Evolutionary conservation across 2,113 vertebrate genomes (phyloP), one percentile per base, ranked within the genome.

Genomic region (Acrocephalus arundinaceus): DNA sequence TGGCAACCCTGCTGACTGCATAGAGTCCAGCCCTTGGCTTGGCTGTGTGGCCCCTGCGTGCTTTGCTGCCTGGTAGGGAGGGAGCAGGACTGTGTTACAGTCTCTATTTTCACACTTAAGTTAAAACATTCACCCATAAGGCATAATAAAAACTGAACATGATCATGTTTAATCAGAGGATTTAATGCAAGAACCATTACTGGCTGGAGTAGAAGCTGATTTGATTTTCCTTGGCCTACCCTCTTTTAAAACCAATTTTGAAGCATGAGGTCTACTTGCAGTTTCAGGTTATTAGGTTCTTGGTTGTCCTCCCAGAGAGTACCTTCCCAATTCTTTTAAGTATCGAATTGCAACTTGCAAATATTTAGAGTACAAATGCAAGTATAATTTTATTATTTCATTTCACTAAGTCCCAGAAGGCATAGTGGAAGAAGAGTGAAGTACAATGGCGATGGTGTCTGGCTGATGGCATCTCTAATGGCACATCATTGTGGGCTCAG

Each of bases 401-500:
- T 82, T 79, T 77, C 45, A 35, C 55, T 24, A 18, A 77, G 10
- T 46, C 48, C 39, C 55, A 62, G 24, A 85, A 77, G 37, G 52
- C 24, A 4, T 6, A 19, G 49, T 28, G 7, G 25, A 35, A 83
- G 31, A 31, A n/a, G 62, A 49, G 39, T 4, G 30, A 65, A 11
- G 43, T 1, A 4, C 22, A 49, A 8, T 59, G 49, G 22, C 39
- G 35, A 71, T 3, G 2, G 21, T 2, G 1, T 61, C 37, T 49
- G 37, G 37, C 33, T 0, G 0, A 35, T 25, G n/a, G 13, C 1
- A 1, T 15, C 33, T 59, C 48, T 46, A 30, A 41, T 0, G 1
- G 28, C 2, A 0, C 37, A 16, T 35, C 37, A 28, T 2, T 27
- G 24, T 15, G 11, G 15, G 54, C 15, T 66, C 25, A 37, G 58